A percentile compares a stretch with the other conserved stretches of the same genome.
Evolutionary conservation across 2,797 vertebrate species (phyloP).

Genomic region (Hylomyscus alleni): DNA sequence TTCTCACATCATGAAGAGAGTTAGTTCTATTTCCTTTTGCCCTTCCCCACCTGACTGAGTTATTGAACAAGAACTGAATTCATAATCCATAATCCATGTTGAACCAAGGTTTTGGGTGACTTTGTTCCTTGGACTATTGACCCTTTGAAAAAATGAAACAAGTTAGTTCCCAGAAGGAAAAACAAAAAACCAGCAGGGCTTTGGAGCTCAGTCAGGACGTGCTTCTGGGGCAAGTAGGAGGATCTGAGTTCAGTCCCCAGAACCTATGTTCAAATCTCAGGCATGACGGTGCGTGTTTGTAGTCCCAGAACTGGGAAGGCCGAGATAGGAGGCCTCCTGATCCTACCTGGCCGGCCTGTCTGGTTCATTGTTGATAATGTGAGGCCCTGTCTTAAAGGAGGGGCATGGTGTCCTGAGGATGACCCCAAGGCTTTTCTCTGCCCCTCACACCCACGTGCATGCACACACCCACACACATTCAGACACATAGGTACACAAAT

Average conservation of each 20-base stretch:
- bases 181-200: background rate
- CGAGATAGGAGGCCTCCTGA: background rate
- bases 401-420: background rate
- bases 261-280: background rate
- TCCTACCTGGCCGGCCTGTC: background rate
- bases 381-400: background rate
- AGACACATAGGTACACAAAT: background rate
- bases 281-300: background rate
- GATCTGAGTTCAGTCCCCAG: background rate
- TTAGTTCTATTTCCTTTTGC: background rate
- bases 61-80: background rate
- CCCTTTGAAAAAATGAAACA: constrained; percentile 8
- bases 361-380: background rate
- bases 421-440: background rate
- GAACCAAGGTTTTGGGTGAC: background rate
- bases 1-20: background rate
- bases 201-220: background rate
- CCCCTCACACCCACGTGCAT: background rate
- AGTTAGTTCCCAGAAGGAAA: background rate
- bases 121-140: background rate
- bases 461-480: background rate
- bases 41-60: background rate
- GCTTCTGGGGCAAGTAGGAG: background rate
- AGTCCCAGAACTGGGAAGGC: background rate
- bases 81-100: background rate